Evolutionary conservation across 2,888 invertebrate genomes (phyloP), one percentile per base, ranked within the genome.

Genomic region (Brassicogethes aeneus): DNA sequence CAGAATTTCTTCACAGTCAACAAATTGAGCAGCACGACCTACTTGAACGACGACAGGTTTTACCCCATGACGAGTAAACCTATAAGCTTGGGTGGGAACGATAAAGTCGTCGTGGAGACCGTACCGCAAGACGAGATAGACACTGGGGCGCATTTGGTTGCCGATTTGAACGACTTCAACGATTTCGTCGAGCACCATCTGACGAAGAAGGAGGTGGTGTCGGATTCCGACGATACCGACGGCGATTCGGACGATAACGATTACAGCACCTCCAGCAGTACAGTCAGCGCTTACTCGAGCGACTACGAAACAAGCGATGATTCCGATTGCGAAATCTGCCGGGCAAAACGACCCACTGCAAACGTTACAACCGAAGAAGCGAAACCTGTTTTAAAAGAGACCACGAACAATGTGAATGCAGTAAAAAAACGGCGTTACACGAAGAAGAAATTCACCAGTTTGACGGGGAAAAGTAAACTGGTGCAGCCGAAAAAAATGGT

Each of bases 1-100:
- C 52, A 55, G 8, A 61, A 61, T 34, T 65, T 59, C 50, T 66
- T 61, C 42, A 59, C 64, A 1, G 57, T 66, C 1, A 66, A 66
- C 43, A 45, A 40, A 29, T 62, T 62, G 39, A 39, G 48, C 1
- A 44, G 55, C 10, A 57, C 55, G 2, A 48, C 54, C 15, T 62
- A 61, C 42, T 41, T 51, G 3, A 58, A 62, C 32, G 40, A 46
- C 1, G 61, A 66, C 13, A 43, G 65, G n/a, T 65, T 66, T 48
- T 66, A 60, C 46, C 66, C 68, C 1, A 56, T 67, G 62, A 61
- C 56, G 8, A 44, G 54, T 16, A 48, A 50, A 17, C 64, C 68
- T 0, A 68, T 68, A 32, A 52, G 49, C 17, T 48, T 62, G 16
- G 50, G 15, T 7, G 23, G 15, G 7, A 36, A 45, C 10, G 38